Base-by-base conservation (phyloP, 2,797 vertebrate species). In the Anguilla marmorata region DNA sequence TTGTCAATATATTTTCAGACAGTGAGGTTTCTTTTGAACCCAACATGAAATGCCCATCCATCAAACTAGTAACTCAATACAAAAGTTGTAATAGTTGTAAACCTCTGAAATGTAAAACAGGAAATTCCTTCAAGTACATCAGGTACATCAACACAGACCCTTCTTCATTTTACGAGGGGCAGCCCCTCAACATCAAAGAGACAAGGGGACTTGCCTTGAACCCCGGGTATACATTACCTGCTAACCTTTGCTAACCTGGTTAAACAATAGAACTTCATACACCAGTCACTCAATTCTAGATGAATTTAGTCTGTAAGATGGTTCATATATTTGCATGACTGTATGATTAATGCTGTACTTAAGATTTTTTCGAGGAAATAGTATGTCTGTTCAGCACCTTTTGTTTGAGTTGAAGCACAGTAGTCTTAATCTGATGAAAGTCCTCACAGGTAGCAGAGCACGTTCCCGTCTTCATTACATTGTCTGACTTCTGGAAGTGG, bases 371-470 rank as follows among this genome's bases (percentile, higher is more conserved):
- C 0, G 27, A 69, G 4, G n/a, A 9, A 69, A 69, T 69, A 69
- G 1, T 69, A 6, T 27, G 21, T 69, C 21, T 5, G 6, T 11
- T 72, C 87, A 88, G 0, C 94, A 99, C 98, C 98, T 99, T 99
- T 90, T 99, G 98, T 91, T 99, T 99, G 56, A 99, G 96, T 90
- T 99, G 98, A 92, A 98, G 94, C 87, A 99, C 97, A 0, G 97
- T 97, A 94, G 96, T 96, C 94, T 97, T 99, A 92, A 99, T 97
- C 95, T 98, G 98, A 90, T 97, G 95, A 91, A 99, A 97, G 91
- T 99, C 98, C 88, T 98, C 97, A 91, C 98, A 99, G 0, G 97
- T 97, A 86, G 98, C 97, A 1, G 98, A 98, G 93, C 98, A 99
- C 0, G 96, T 96, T 56, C 96, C 96, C 0, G 95, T 92, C 90